Percentiles rank a stretch among this genome's conserved stretches.
Evolutionary conservation across 2,797 vertebrate genomes (phyloP).

Genomic region (Pangasius krempfi): DNA sequence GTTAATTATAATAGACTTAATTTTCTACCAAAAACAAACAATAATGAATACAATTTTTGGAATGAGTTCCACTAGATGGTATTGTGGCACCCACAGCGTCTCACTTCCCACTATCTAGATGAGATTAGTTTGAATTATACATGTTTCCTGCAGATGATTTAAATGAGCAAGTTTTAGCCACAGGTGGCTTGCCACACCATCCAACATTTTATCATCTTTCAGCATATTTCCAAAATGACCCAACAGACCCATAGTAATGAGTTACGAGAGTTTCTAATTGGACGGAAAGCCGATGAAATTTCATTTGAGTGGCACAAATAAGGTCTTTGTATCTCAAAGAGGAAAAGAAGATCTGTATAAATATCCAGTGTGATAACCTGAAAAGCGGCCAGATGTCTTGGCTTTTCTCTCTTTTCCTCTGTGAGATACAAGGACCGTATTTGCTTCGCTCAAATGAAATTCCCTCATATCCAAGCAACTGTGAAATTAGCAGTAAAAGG

Average conservation of each 20-base stretch:
- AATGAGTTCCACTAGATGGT: not conserved
- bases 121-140: conserved; percentile 21
- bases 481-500: conserved; percentile 76
- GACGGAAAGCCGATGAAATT: conserved; percentile 61
- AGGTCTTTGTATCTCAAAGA: not conserved
- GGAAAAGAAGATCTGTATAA: not conserved
- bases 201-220: conserved; percentile 31
- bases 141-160: conserved; percentile 1
- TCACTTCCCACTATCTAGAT: not conserved
- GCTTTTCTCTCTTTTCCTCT: conserved; percentile 51
- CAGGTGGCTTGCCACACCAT: not conserved
- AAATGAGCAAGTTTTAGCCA: conserved; percentile 11
- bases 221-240: conserved; percentile 8
- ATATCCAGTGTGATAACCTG: not conserved
- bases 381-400: not conserved
- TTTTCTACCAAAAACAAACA: not conserved
- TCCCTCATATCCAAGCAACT: conserved; percentile 71
- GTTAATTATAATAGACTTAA: not conserved
- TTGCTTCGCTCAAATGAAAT: conserved; percentile 72
- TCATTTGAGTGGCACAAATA: conserved; percentile 60
- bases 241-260: conserved; percentile 23
- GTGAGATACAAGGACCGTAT: conserved; percentile 63
- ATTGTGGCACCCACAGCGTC: not conserved
- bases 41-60: not conserved
- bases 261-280: conserved; percentile 57